These are phyloP conservation scores for Istiophorus platypterus DNA, from an alignment of 2,113 vertebrate genomes.

Conservation along the genomic window DNA sequence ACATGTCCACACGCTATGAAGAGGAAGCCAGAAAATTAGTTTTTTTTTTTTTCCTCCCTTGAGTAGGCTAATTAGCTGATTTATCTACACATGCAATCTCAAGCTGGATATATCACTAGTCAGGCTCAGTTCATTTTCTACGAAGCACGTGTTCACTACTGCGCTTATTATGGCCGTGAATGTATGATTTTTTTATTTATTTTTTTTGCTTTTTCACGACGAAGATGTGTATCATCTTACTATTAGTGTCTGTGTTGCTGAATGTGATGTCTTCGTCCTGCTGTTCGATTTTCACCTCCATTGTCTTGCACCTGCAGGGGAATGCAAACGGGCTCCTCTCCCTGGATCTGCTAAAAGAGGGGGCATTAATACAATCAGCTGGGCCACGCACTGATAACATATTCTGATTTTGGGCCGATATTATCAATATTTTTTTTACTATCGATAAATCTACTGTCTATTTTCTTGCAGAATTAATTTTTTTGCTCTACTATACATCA, in stretches of 20 bases:
- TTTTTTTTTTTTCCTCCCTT: constrained; percentile 19
- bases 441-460: background rate
- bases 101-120: background rate
- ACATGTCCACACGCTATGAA: constrained; percentile 67
- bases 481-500: background rate
- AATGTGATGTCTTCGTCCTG: constrained; percentile 92
- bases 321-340: constrained; percentile 78
- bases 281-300: constrained; percentile 96
- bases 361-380: constrained; percentile 1
- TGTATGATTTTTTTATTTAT: background rate
- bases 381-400: background rate
- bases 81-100: constrained; percentile 1
- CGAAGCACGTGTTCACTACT: constrained; percentile 1
- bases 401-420: background rate
- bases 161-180: background rate
- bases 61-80: constrained; percentile 29
- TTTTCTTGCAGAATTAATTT: background rate
- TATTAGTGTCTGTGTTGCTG: constrained; percentile 95
- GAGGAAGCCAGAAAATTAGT: constrained; percentile 50
- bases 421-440: background rate
- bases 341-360: constrained; percentile 57
- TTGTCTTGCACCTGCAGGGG: constrained; percentile 82
- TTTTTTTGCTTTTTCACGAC: background rate
- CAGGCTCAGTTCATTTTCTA: background rate
- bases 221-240: constrained; percentile 77